These are phyloP conservation scores for Kryptolebias marmoratus DNA, from an alignment of 2,113 vertebrate genomes.

Conservation along the genomic window DNA sequence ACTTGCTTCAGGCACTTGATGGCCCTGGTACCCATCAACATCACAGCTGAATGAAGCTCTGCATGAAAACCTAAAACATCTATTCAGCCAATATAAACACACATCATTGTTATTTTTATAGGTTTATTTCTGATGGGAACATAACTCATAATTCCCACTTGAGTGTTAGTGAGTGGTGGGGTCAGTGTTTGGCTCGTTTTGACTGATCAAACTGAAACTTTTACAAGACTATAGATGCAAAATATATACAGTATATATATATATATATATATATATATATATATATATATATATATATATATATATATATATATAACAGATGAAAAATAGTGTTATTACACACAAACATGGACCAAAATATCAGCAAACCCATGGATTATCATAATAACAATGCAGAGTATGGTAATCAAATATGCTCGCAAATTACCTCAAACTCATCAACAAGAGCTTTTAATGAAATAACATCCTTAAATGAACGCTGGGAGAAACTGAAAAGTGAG, in stretches of 20 bases:
- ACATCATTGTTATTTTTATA: slow-evolving; percentile 3
- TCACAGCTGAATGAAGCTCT: slow-evolving; percentile 54
- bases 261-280: too few relatives aligned
- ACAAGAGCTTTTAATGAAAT: slow-evolving; percentile 85
- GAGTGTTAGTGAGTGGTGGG: too few relatives aligned
- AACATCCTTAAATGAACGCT: slow-evolving; percentile 82
- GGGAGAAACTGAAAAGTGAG: slow-evolving; percentile 82
- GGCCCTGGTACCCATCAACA: slow-evolving; percentile 57
- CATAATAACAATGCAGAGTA: slow-evolving; percentile 57
- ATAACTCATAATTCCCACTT: too few relatives aligned
- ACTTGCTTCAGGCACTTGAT: slow-evolving; percentile 62
- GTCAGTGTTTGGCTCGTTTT: slow-evolving; percentile 13
- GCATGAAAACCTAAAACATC: slow-evolving; percentile 60
- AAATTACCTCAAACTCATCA: slow-evolving; percentile 82
- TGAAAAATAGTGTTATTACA: not conserved
- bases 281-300: not conserved
- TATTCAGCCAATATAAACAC: slow-evolving; percentile 34
- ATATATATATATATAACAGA: not conserved
- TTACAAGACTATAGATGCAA: not conserved
- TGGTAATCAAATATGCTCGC: slow-evolving; percentile 79
- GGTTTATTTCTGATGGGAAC: too few relatives aligned
- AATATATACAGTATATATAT: too few relatives aligned
- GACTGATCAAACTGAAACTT: not conserved
- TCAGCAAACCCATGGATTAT: slow-evolving; percentile 38
- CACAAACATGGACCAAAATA: not conserved